Conservation (phyloP, 1,140 invertebrate species). For the Tyrophagus putrescentiae region DNA sequence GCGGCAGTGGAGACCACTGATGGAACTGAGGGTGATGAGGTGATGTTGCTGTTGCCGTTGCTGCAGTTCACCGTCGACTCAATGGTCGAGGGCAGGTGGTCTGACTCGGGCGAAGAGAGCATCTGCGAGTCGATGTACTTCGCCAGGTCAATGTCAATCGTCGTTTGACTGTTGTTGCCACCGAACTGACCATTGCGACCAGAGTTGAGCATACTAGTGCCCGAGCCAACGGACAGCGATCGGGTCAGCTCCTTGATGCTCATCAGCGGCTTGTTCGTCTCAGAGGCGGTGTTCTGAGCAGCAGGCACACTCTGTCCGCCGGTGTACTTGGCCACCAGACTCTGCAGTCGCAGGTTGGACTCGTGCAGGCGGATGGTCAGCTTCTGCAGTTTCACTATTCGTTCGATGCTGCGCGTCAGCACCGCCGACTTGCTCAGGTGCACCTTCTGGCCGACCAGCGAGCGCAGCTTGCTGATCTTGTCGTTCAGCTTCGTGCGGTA, state of each 20-base stretch:
- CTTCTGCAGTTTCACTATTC: conserved; percentile 10
- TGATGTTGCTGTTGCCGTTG: background rate
- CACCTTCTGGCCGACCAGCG: conserved; percentile 1
- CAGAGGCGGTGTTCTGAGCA: too few relatives aligned
- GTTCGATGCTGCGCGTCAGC: conserved; percentile 1
- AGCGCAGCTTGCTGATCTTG: conserved; percentile 9
- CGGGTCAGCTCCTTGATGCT: background rate
- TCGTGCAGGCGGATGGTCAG: background rate
- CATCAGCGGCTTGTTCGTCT: conserved; percentile 1
- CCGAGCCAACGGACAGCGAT: too few relatives aligned
- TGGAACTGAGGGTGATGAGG: background rate
- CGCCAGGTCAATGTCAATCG: background rate
- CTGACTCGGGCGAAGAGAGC: background rate
- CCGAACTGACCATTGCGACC: too few relatives aligned
- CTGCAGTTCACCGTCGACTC: background rate
- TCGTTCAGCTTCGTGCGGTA: conserved; percentile 20
- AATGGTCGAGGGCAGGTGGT: too few relatives aligned
- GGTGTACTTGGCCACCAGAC: background rate
- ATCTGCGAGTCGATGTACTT: background rate
- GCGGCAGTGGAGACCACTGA: too few relatives aligned
- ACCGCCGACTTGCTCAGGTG: conserved; percentile 16
- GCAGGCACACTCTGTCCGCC: too few relatives aligned
- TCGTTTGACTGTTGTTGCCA: background rate
- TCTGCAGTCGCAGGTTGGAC: background rate
- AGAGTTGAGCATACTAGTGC: too few relatives aligned